Evolutionary conservation across 2,113 vertebrate species (phyloP).

Genomic region (Spermophilus dauricus): DNA sequence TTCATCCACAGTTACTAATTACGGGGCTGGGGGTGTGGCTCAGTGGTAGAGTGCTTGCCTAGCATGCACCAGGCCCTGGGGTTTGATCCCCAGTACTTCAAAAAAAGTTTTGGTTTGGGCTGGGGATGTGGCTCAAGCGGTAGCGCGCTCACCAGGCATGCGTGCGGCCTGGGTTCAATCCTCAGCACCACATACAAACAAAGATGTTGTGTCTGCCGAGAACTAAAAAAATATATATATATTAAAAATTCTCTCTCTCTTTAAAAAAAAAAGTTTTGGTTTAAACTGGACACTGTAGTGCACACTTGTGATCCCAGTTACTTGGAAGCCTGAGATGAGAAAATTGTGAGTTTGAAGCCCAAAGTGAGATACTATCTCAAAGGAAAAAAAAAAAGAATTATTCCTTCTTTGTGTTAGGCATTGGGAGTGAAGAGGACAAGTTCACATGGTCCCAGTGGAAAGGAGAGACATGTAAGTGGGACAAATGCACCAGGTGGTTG

Average conservation of each 20-base stretch:
- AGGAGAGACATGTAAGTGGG: neutral
- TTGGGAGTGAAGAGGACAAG: neutral
- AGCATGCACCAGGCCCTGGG: neutral
- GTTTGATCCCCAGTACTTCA: neutral
- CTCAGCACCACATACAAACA: no score
- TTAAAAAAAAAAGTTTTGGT: neutral
- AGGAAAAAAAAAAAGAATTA: neutral
- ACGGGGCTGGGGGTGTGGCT: neutral
- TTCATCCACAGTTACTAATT: neutral
- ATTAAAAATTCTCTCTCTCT: no score
- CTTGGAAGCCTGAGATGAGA: neutral
- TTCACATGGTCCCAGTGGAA: rapidly evolving
- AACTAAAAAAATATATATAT: no score
- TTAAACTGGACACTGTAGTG: neutral
- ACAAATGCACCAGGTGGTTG: neutral
- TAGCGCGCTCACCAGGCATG: no score
- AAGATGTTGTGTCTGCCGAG: no score
- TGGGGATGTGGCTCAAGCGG: no score
- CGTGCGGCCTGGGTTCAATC: no score
- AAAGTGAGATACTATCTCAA: neutral
- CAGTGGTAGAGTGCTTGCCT: neutral
- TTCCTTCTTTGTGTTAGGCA: neutral
- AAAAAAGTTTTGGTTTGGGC: neutral
- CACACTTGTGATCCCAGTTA: neutral
- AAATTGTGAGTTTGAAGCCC: neutral